Base-by-base conservation (phyloP, 2,113 vertebrate species). In the Echinops telfairi region DNA sequence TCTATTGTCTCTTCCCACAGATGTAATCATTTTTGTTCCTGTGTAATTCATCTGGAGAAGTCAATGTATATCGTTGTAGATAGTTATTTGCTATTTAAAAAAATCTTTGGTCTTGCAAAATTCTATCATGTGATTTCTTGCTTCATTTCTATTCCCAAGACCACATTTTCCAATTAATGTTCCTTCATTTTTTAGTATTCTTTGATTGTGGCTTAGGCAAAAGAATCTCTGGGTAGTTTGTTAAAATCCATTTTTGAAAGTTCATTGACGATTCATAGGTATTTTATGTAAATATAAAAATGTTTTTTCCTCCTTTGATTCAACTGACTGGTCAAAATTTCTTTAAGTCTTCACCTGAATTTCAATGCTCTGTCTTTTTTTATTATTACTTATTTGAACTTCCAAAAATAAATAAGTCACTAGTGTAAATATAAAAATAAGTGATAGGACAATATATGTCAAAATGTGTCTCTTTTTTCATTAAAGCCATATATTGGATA, bases 371-470 rank as follows among this genome's bases (percentile, higher is more conserved):
- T 53, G 9, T 53, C 40, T 64, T 64, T 87, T 87, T n/a, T 83
- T 85, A 68, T 47, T 90, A 94, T 94, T 94, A 90, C 36, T 75
- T 83, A 84, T 92, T 93, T 92, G 92, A 96, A 95, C 84, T 93
- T 97, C 43, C 22, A 86, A 96, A 91, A 91, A 85, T 53, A 91
- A 91, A 85, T 53, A 75, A 77, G 40, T 2, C 38, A 86, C 3
- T 66, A 79, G 9, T 80, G 23, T 76, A 83, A 95, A 89, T 23
- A 76, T 92, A 94, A 94, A 90, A 33, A 76, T 95, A 95, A 83
- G 33, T 93, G 84, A 92, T 93, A 16, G 25, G 10, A 20, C 58
- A 86, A 6, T 57, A 43, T 58, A 92, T 89, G 40, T 76, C 79
- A 94, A 88, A 20, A 47, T 88, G 27, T 90, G 77, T 31, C 17